Conservation (phyloP, 2,797 vertebrate species). For the Linurgus olivaceus region DNA sequence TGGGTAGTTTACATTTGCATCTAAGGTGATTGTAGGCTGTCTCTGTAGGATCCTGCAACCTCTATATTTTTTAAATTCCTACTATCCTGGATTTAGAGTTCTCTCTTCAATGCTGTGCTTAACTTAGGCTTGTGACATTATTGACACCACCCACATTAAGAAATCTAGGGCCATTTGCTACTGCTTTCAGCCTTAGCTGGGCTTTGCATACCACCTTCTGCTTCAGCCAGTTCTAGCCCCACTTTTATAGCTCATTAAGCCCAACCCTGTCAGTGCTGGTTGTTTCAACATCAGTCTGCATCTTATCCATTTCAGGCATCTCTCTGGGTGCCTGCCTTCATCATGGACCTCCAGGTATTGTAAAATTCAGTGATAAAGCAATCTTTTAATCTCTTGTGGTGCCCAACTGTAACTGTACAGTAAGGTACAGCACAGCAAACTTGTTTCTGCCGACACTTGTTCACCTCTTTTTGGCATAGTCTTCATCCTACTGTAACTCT, state of each 20-base stretch:
- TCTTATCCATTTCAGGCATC: slow-evolving; percentile 37
- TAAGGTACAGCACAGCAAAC: background rate
- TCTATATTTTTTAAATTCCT: background rate
- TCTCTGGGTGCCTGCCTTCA: slow-evolving; percentile 6
- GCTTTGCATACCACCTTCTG: background rate
- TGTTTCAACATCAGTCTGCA: slow-evolving; percentile 36
- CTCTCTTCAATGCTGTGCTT: background rate
- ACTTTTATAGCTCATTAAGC: background rate
- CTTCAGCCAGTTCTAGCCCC: background rate
- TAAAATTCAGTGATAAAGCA: slow-evolving; percentile 9
- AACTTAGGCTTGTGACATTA: background rate
- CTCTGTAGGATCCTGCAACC: background rate
- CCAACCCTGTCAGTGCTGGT: background rate
- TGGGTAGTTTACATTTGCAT: background rate
- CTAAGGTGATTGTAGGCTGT: background rate
- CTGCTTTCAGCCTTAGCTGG: background rate
- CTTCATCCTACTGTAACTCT: background rate
- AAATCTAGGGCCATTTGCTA: background rate
- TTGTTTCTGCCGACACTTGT: background rate
- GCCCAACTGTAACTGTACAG: background rate
- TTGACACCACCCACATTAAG: background rate
- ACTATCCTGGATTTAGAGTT: background rate
- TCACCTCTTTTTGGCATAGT: background rate
- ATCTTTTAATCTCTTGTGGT: background rate
- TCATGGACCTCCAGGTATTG: background rate